Evolutionary conservation across 37 sponge, comb jelly and placozoan species (phyloP).

Genomic region (Spongilla lacustris): DNA sequence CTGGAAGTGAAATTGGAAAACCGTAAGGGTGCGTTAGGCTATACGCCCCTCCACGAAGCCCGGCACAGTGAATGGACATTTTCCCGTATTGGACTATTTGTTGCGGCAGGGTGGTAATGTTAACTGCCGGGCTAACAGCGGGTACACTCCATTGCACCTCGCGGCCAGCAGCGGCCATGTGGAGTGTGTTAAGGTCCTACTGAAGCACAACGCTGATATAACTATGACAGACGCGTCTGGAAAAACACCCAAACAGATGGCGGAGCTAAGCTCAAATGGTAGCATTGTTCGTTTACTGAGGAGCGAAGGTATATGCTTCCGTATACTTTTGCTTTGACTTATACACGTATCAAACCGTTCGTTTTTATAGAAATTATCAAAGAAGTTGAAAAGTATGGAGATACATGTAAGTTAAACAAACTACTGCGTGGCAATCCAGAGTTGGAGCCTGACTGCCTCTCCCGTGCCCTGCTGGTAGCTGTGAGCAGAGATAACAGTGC

Average conservation of each 20-base stretch:
- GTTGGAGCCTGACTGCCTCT: slow-evolving; percentile 64
- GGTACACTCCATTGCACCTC: slow-evolving; percentile 78
- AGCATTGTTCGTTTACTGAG: slow-evolving; percentile 51
- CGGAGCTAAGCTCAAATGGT: slow-evolving; percentile 33
- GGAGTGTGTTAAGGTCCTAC: slow-evolving; percentile 60
- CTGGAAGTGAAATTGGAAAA: slow-evolving; percentile 19
- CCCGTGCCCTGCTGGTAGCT: slow-evolving; percentile 64
- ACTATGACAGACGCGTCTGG: slow-evolving; percentile 51
- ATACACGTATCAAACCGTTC: neutral
- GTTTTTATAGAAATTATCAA: slow-evolving; percentile 50
- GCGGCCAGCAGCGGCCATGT: slow-evolving; percentile 68
- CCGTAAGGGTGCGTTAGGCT: slow-evolving; percentile 69
- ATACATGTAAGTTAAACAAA: slow-evolving; percentile 50
- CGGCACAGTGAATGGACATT: slow-evolving; percentile 37
- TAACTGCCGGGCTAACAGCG: slow-evolving; percentile 51
- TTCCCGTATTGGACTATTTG: slow-evolving; percentile 34
- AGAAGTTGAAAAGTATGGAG: slow-evolving; percentile 63
- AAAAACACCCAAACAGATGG: slow-evolving; percentile 63
- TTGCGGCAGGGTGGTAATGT: slow-evolving; percentile 23
- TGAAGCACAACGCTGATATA: slow-evolving; percentile 62
- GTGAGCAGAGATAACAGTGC: slow-evolving; percentile 43
- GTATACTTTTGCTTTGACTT: neutral
- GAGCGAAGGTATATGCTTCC: slow-evolving; percentile 45
- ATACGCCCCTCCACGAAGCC: slow-evolving; percentile 90
- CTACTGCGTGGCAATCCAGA: slow-evolving; percentile 36